Conservation (phyloP, 2,888 invertebrate species). For the Leptinotarsa rubiginosa region DNA sequence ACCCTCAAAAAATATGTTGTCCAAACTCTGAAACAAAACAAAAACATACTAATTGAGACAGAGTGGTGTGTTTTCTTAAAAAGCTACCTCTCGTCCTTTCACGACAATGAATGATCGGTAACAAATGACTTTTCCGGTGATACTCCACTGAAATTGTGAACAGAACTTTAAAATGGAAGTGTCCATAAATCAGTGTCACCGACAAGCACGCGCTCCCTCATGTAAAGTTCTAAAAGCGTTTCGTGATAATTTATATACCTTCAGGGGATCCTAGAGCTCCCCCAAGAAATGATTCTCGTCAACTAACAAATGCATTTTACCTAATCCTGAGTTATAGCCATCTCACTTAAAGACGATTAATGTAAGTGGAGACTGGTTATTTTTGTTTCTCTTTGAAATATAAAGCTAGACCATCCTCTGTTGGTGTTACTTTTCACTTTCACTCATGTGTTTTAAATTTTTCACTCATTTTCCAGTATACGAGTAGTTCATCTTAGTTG, state of each 20-base stretch:
- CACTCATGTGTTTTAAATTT: not conserved
- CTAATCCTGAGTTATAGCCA: slow-evolving; percentile 10
- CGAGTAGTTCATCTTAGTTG: no score
- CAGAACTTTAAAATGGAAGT: not conserved
- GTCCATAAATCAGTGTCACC: slow-evolving; percentile 12
- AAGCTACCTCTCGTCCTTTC: not conserved
- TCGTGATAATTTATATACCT: slow-evolving; percentile 15
- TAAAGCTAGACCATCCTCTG: no score
- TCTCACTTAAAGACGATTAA: not conserved
- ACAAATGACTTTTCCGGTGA: slow-evolving; percentile 1
- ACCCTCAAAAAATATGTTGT: no score
- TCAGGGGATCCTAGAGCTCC: not conserved
- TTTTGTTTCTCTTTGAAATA: not conserved
- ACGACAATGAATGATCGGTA: slow-evolving; percentile 2
- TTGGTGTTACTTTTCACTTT: not conserved
- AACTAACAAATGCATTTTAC: slow-evolving; percentile 8
- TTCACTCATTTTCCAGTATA: no score
- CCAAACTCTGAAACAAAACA: not conserved
- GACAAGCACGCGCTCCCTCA: slow-evolving; percentile 11
- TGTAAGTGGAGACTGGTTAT: not conserved
- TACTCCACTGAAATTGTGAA: not conserved
- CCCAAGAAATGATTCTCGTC: not conserved
- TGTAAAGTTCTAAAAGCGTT: slow-evolving; percentile 18
- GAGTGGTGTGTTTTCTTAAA: not conserved
- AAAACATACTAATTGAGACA: not conserved